phyloP scores from a whole-genome alignment of 2,888 invertebrate genomes.

The Laothoe populi region DNA sequence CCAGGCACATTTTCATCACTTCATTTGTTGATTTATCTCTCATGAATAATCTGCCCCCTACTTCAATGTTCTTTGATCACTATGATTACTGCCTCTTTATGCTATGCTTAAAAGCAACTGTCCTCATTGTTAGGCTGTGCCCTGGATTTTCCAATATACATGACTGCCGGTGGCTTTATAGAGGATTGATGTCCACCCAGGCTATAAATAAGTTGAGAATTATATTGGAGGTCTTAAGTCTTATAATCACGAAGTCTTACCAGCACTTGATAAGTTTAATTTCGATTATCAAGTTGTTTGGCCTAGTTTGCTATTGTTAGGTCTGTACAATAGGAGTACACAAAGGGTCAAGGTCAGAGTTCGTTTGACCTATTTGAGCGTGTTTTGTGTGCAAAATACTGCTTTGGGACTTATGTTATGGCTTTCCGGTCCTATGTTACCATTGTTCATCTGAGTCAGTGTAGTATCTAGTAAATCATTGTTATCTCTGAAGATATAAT shows the following conservation, averaged over 20 bases:
- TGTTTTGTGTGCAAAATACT: conserved; percentile 17
- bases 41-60: no score
- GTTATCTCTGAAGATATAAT: conserved; percentile 7
- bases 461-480: conserved; percentile 10
- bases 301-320: background rate
- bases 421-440: conserved; percentile 13
- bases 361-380: conserved; percentile 8
- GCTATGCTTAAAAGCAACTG: no score
- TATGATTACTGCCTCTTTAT: no score
- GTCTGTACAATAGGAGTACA: background rate
- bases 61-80: no score
- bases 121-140: no score
- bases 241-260: background rate
- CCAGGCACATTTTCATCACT: no score
- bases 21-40: no score
- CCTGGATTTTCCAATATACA: no score
- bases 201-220: no score
- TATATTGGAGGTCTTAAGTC: background rate
- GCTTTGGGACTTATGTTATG: conserved; percentile 2
- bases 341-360: conserved; percentile 15
- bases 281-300: background rate
- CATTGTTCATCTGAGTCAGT: background rate
- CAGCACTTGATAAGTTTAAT: background rate
- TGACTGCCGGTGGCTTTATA: no score
- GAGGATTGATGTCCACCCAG: no score